Evolutionary conservation across 2,888 invertebrate genomes (phyloP).

Genomic region (Pseudeuparius sepicola): DNA sequence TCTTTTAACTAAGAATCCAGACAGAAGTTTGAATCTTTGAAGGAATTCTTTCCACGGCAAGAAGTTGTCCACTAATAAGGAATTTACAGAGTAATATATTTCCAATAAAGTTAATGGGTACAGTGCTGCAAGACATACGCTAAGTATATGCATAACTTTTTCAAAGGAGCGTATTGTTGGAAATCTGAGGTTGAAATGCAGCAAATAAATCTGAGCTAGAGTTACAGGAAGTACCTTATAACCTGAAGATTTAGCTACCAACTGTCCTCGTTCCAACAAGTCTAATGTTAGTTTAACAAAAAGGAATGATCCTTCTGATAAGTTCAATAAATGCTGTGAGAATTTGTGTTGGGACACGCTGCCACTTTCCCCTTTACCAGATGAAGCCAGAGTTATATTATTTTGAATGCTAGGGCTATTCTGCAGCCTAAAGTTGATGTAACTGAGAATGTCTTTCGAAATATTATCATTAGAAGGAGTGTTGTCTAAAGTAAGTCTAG

Average conservation of each 20-base stretch:
- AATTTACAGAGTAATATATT: conserved; percentile 88
- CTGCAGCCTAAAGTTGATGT: conserved; percentile 73
- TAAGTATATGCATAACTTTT: conserved; percentile 78
- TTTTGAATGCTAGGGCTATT: conserved; percentile 75
- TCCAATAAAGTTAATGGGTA: conserved; percentile 84
- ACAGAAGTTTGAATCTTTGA: conserved; percentile 74
- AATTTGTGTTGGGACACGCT: conserved; percentile 67
- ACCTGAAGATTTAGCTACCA: conserved; percentile 87
- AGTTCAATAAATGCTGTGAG: conserved; percentile 69
- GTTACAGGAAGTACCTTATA: conserved; percentile 88
- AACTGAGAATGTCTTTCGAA: conserved; percentile 80
- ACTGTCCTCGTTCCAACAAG: conserved; percentile 81
- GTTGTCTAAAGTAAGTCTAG: conserved; percentile 64
- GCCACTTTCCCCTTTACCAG: conserved; percentile 55
- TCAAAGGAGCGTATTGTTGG: conserved; percentile 86
- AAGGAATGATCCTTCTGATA: conserved; percentile 84
- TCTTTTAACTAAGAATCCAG: conserved; percentile 81
- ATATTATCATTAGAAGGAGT: conserved; percentile 60
- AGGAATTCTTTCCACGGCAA: conserved; percentile 86
- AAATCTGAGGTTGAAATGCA: conserved; percentile 87
- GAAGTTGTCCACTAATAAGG: conserved; percentile 67
- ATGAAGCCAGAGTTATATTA: conserved; percentile 55
- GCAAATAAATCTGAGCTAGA: conserved; percentile 77
- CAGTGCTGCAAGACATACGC: conserved; percentile 82
- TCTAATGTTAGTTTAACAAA: conserved; percentile 87